A percentile compares a stretch with the other conserved stretches of the same genome.
Evolutionary conservation across 2,797 vertebrate genomes (phyloP).

Genomic region (Macropodus opercularis): DNA sequence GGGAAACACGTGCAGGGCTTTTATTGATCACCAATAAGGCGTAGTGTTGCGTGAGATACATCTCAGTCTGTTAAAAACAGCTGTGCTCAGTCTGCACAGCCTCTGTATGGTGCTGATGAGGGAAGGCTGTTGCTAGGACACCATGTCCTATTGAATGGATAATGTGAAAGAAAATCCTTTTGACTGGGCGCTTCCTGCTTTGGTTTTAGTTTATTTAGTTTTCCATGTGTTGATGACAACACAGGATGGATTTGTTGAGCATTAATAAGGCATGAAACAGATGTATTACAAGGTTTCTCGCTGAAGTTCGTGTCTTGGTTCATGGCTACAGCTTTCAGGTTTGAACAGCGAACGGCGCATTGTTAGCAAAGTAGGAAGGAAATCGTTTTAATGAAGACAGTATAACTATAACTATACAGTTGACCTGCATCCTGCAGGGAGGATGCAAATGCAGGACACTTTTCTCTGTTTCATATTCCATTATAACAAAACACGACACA

Average conservation of each 20-base stretch:
- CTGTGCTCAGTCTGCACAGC: conserved; percentile 34
- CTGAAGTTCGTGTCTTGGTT: conserved; percentile 16
- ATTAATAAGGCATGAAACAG: conserved; percentile 48
- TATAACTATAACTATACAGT: not conserved
- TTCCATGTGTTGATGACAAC: conserved; percentile 19
- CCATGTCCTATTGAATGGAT: conserved; percentile 44
- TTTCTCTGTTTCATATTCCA: not conserved
- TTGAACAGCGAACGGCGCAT: conserved; percentile 1
- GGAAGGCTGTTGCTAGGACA: conserved; percentile 69
- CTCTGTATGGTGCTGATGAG: conserved; percentile 40
- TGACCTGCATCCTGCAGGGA: not conserved
- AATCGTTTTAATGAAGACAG: not conserved
- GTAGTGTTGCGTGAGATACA: conserved; percentile 20
- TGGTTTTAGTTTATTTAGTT: conserved; percentile 44
- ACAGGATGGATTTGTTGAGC: conserved; percentile 18
- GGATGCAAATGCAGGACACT: not conserved
- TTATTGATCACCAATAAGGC: conserved; percentile 56
- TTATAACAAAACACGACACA: not conserved
- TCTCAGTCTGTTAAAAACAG: conserved; percentile 31
- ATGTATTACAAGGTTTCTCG: conserved; percentile 38
- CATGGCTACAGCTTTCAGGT: conserved; percentile 11
- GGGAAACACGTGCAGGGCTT: conserved; percentile 16
- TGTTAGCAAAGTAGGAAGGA: conserved; percentile 8
- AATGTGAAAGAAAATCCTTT: conserved; percentile 53
- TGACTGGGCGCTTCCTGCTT: conserved; percentile 41